phyloP scores from a whole-genome alignment of 2,113 vertebrate genomes.

The Dissostichus mawsoni region DNA sequence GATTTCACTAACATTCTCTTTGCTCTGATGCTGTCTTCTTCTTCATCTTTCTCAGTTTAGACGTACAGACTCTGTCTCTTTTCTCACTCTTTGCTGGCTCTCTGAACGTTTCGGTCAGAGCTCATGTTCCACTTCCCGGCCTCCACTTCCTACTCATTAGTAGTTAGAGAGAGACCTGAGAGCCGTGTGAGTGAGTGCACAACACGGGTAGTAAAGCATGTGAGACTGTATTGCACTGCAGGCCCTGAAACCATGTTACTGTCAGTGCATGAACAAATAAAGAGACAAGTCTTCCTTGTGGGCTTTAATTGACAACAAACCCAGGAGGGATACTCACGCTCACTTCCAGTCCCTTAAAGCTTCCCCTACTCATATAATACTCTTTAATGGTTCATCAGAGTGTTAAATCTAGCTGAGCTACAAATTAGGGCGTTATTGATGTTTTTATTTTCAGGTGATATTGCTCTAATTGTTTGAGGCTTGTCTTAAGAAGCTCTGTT shows the following conservation, averaged over 20 bases:
- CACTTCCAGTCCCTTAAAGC: slow-evolving; percentile 36
- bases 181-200: slow-evolving; percentile 40
- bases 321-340: background rate
- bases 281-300: background rate
- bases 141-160: slow-evolving; percentile 47
- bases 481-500: background rate
- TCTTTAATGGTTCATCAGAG: slow-evolving; percentile 28
- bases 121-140: slow-evolving; percentile 50
- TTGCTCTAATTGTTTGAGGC: background rate
- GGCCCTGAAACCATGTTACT: slow-evolving; percentile 21
- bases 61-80: background rate
- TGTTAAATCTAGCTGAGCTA: slow-evolving; percentile 32
- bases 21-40: background rate
- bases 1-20: slow-evolving; percentile 55
- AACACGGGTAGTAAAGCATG: slow-evolving; percentile 10
- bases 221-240: slow-evolving; percentile 21
- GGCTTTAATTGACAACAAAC: slow-evolving; percentile 12
- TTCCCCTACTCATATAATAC: slow-evolving; percentile 20
- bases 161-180: slow-evolving; percentile 33
- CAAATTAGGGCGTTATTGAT: background rate
- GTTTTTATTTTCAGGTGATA: slow-evolving; percentile 13
- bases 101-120: slow-evolving; percentile 15
- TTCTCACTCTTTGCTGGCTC: background rate
- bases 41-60: slow-evolving; percentile 15
- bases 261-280: slow-evolving; percentile 19